Conservation (phyloP, 2,113 vertebrate species). For the Vanacampus margaritifer region DNA sequence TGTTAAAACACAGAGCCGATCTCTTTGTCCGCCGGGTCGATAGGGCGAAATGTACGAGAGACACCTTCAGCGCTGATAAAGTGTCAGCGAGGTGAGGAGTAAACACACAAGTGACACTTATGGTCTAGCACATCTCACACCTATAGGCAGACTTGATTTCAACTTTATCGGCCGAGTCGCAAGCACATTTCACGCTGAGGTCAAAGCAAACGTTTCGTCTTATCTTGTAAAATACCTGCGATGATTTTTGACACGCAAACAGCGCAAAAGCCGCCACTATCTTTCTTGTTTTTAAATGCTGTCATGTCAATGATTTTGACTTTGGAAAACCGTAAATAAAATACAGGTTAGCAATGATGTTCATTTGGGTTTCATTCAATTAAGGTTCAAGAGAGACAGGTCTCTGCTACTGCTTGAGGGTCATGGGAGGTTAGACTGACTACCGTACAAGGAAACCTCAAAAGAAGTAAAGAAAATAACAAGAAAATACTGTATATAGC, state of each 20-base stretch:
- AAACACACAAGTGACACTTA: constrained; percentile 63
- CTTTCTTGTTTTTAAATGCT: not conserved
- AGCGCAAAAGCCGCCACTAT: not conserved
- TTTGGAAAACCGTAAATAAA: not conserved
- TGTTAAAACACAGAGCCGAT: constrained; percentile 65
- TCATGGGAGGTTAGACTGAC: not conserved
- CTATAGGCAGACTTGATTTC: constrained; percentile 49
- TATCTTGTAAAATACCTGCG: constrained; percentile 13
- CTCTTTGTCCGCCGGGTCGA: constrained; percentile 74
- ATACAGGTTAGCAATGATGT: not conserved
- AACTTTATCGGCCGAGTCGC: constrained; percentile 33
- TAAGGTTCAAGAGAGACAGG: not conserved
- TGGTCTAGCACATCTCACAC: constrained; percentile 41
- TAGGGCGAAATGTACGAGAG: constrained; percentile 66
- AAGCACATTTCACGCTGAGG: constrained; percentile 21
- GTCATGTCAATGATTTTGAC: not conserved
- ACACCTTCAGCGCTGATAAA: constrained; percentile 66
- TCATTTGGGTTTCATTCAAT: not conserved
- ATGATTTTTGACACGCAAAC: constrained; percentile 9
- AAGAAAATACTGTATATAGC: not conserved
- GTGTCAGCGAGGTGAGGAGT: constrained; percentile 62
- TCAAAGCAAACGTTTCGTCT: constrained; percentile 18
- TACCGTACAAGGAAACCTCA: not conserved
- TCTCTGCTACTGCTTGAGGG: not conserved
- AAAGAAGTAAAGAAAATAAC: not conserved